These are phyloP conservation scores for Cynocephalus volans DNA, from an alignment of 2,113 vertebrate species.

Conservation along the genomic window DNA sequence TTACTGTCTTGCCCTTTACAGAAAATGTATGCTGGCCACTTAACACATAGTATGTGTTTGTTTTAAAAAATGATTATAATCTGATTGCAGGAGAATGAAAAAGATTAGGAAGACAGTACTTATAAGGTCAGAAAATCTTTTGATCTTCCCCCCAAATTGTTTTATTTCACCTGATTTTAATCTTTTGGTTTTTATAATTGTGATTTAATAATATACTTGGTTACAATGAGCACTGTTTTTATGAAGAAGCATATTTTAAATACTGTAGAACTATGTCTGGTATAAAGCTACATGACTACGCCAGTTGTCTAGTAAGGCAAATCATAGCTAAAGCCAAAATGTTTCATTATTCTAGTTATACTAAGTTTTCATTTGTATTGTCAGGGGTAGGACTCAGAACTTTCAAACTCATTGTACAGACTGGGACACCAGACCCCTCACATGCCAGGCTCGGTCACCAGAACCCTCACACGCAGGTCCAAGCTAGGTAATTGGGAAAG, in stretches of 20 bases:
- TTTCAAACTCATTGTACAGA: too few species aligned
- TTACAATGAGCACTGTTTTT: neutral
- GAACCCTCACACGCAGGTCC: too few species aligned
- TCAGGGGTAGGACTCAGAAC: too few species aligned
- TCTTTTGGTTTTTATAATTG: slow-evolving; percentile 12
- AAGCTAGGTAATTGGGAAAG: too few species aligned
- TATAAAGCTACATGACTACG: too few species aligned
- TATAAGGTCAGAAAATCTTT: slow-evolving; percentile 2
- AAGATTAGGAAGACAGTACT: neutral
- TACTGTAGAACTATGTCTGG: neutral
- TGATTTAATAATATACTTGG: neutral
- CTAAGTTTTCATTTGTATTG: too few species aligned
- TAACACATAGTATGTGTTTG: neutral
- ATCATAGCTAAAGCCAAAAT: too few species aligned
- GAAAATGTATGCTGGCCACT: neutral
- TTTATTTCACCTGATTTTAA: neutral
- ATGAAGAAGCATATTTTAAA: slow-evolving; percentile 26
- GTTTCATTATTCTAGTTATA: too few species aligned
- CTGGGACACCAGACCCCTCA: too few species aligned
- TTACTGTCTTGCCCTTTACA: neutral
- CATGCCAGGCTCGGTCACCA: too few species aligned
- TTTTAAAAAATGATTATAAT: neutral
- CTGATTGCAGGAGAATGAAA: slow-evolving; percentile 26
- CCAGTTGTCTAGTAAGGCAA: too few species aligned
- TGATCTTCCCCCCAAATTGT: neutral